Base-by-base conservation (phyloP, 2,113 vertebrate genomes). In the Gadus macrocephalus region DNA sequence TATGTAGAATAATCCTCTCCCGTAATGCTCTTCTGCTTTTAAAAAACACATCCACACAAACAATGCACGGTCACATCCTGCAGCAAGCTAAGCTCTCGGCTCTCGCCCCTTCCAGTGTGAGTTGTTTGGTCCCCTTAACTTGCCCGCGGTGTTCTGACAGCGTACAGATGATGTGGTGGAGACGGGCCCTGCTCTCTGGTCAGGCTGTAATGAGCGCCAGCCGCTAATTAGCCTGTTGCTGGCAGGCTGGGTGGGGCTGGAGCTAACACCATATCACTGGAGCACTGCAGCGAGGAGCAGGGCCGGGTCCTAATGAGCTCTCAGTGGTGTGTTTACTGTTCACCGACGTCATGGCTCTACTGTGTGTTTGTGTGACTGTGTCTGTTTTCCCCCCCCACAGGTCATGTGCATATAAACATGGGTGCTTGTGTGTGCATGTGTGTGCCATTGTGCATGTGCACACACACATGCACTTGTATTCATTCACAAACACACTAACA, bases 301-400 rank as follows among this genome's bases (percentile, higher is more conserved):
- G 69, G 76, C 78, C 79, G 78, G 66, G 17, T 85, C 83, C 80
- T 90, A 90, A 90, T 90, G 86, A 89, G 87, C 81, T 85, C 87
- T 90, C 89, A 82, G 81, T 64, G 85, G 87, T 86, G 85, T 90
- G 83, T 88, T 90, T 89, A 88, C 83, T 88, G 87, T 82, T 82
- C 84, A 83, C 86, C 83, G 83, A 85, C 86, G 87, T 84, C 87
- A 88, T 80, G 81, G 83, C 78, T 86, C 71, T 75, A 75, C 76
- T 85, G 73, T 76, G 38, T 1, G 53, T 73, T 69, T 68, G 31
- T 35, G 31, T 35, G 31, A 35, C 4, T 35, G 31, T 35, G 31
- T 35, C 53, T 81, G 71, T 79, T 22, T 59, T 56, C 69, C 49
- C 72, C 72, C 72, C 19, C 7, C 22, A 64, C 59, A 67, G 63